Conservation (phyloP, 2,113 vertebrate genomes). For the Meriones unguiculatus region DNA sequence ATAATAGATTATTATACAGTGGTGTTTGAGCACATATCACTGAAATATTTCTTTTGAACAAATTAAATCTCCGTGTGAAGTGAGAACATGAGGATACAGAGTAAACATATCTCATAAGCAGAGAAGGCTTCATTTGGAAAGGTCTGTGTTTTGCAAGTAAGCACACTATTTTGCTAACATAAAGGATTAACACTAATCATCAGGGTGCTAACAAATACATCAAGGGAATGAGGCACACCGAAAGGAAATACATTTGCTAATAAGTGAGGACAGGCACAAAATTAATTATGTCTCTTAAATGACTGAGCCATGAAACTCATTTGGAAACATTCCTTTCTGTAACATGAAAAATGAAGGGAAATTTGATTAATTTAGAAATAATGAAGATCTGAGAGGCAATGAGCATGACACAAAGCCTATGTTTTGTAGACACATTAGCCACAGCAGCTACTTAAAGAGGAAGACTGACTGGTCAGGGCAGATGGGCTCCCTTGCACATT, state of each 20-base stretch:
- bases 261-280: conserved; percentile 61
- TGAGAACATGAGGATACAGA: conserved; percentile 21
- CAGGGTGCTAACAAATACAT: conserved; percentile 70
- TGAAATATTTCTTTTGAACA: conserved; percentile 23
- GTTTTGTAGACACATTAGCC: conserved; percentile 25
- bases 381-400: conserved; percentile 41
- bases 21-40: background rate
- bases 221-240: conserved; percentile 37
- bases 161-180: conserved; percentile 63
- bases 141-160: conserved; percentile 48
- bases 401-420: conserved; percentile 6
- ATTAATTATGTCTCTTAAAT: conserved; percentile 73
- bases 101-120: conserved; percentile 32
- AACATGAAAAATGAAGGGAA: conserved; percentile 57
- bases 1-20: background rate
- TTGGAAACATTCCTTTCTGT: background rate
- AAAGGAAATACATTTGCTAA: conserved; percentile 56
- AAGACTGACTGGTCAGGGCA: conserved; percentile 59
- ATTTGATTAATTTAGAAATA: conserved; percentile 44
- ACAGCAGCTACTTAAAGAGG: background rate
- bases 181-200: conserved; percentile 71
- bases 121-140: conserved; percentile 35
- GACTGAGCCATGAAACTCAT: background rate
- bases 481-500: conserved; percentile 35
- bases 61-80: conserved; percentile 57